phyloP scores from a whole-genome alignment of 2,888 invertebrate species.

The Suillia variegata region DNA sequence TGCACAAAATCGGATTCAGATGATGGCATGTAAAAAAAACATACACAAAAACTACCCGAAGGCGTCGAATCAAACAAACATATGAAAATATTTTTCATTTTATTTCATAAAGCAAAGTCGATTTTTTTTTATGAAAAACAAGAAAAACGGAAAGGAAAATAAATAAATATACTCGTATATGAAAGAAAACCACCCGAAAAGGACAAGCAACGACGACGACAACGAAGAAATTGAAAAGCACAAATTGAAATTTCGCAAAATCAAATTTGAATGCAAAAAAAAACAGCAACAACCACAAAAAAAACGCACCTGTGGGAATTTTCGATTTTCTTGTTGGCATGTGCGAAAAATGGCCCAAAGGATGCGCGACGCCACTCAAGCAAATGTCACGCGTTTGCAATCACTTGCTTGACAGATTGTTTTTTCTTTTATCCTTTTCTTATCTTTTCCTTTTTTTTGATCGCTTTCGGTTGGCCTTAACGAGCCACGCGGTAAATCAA shows the following conservation, averaged over 20 bases:
- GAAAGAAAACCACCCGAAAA: no score
- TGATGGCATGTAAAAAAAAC: neutral
- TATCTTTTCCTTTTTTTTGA: no score
- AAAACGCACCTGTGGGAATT: conserved; percentile 13
- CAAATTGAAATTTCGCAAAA: conserved; percentile 13
- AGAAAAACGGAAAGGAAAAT: no score
- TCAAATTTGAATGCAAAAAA: conserved; percentile 6
- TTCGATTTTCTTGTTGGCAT: conserved; percentile 5
- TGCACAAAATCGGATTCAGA: conserved; percentile 2
- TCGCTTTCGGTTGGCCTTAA: no score
- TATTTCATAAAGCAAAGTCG: neutral
- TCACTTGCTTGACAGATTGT: no score
- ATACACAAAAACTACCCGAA: conserved; percentile 12
- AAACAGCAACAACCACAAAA: no score
- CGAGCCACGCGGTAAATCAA: no score
- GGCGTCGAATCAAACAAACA: conserved; percentile 31
- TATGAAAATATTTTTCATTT: conserved; percentile 17
- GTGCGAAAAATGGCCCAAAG: conserved; percentile 31
- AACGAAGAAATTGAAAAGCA: conserved; percentile 4
- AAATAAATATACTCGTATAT: no score
- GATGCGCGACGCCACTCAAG: conserved; percentile 28
- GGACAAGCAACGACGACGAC: no score
- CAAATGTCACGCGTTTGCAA: conserved; percentile 44
- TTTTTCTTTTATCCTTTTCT: neutral
- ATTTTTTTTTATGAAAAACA: neutral